phyloP scores from a whole-genome alignment of 2,888 invertebrate genomes.

The Mythimna pallens region DNA sequence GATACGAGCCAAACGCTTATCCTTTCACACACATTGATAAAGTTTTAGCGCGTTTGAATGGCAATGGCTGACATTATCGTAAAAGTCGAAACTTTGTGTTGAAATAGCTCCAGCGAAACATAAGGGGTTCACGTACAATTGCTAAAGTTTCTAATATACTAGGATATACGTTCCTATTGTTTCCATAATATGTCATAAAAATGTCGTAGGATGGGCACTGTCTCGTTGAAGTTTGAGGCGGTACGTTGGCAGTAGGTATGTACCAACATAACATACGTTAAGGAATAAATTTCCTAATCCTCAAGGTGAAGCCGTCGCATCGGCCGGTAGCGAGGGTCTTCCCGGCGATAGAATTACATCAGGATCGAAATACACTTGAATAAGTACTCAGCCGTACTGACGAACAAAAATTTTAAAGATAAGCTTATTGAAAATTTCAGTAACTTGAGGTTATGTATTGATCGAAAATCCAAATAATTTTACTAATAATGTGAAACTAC shows the following conservation, averaged over 20 bases:
- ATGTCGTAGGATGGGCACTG: slow-evolving; percentile 81
- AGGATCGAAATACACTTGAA: slow-evolving; percentile 74
- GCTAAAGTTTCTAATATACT: slow-evolving; percentile 89
- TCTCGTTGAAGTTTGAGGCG: slow-evolving; percentile 71
- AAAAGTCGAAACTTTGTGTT: slow-evolving; percentile 89
- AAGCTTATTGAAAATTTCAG: not conserved
- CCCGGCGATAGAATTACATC: slow-evolving; percentile 79
- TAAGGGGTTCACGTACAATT: slow-evolving; percentile 90
- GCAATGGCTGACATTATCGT: slow-evolving; percentile 91
- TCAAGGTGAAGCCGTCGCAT: slow-evolving; percentile 76
- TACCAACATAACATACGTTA: slow-evolving; percentile 66
- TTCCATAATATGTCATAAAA: slow-evolving; percentile 86
- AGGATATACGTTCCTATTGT: slow-evolving; percentile 85
- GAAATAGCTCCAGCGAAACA: slow-evolving; percentile 88
- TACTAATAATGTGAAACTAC: not conserved
- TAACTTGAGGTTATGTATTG: not conserved
- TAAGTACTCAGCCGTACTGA: slow-evolving; percentile 43
- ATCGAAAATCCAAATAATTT: not conserved
- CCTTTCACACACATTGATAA: slow-evolving; percentile 89
- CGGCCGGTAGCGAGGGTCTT: slow-evolving; percentile 77
- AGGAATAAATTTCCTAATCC: slow-evolving; percentile 85
- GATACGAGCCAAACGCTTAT: slow-evolving; percentile 85
- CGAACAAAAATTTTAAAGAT: slow-evolving; percentile 27
- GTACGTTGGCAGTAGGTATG: slow-evolving; percentile 27
- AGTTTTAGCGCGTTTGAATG: slow-evolving; percentile 90